Evolutionary conservation across 2,113 vertebrate species (phyloP).

Genomic region (Hippocampus abdominalis): DNA sequence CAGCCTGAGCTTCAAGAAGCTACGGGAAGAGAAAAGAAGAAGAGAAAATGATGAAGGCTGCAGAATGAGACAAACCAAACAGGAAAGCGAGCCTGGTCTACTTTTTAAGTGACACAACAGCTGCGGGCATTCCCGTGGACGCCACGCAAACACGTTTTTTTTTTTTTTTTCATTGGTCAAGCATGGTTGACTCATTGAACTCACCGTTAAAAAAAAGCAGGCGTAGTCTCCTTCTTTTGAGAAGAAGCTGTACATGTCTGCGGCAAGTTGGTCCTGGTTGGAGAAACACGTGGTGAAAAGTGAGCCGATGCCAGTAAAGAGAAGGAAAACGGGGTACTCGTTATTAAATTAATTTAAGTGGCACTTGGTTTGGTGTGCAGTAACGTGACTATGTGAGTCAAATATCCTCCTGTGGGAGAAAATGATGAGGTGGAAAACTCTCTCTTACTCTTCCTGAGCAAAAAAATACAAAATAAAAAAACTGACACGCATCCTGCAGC

Average conservation of each 20-base stretch:
- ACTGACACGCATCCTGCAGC: slow-evolving; percentile 11
- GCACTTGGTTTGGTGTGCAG: background rate
- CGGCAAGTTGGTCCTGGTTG: slow-evolving; percentile 90
- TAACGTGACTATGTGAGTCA: slow-evolving; percentile 5
- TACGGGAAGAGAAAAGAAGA: slow-evolving; percentile 76
- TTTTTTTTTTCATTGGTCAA: slow-evolving; percentile 1
- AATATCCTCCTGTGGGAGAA: slow-evolving; percentile 32
- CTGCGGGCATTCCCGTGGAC: slow-evolving; percentile 47
- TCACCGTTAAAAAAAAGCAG: slow-evolving; percentile 86
- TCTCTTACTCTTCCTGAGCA: slow-evolving; percentile 32
- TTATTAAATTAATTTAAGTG: slow-evolving; percentile 15
- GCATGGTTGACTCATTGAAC: slow-evolving; percentile 37
- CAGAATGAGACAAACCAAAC: slow-evolving; percentile 21
- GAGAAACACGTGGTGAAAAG: background rate
- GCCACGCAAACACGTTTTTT: slow-evolving; percentile 12
- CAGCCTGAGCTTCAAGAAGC: slow-evolving; percentile 99
- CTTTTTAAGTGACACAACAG: slow-evolving; percentile 27
- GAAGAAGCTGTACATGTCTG: slow-evolving; percentile 96
- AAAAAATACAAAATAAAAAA: background rate
- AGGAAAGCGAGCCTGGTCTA: slow-evolving; percentile 31
- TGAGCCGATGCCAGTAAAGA: background rate
- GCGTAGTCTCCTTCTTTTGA: slow-evolving; percentile 96
- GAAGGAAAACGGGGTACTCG: background rate
- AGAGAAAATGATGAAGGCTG: slow-evolving; percentile 7
- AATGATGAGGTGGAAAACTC: slow-evolving; percentile 26